Base-by-base conservation (phyloP, 2,797 vertebrate genomes). In the Aulostomus chinensis region DNA sequence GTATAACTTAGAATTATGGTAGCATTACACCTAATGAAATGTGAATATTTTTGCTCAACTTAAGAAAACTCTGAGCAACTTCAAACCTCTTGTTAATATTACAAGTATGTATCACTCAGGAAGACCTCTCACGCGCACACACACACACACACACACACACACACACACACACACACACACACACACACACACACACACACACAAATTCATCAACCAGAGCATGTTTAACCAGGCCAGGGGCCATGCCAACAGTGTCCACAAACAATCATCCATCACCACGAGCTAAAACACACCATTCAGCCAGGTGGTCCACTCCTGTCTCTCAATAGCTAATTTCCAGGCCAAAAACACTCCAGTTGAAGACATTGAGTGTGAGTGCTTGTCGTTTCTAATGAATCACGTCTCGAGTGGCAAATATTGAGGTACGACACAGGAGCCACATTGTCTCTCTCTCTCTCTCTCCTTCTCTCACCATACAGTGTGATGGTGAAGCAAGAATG, bases 211-310 rank as follows among this genome's bases (percentile, higher is more conserved):
- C 80, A 83, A 73, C 64, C 53, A 50, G 57, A 10, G 16, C 60
- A 60, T 69, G 63, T 88, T 83, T 78, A 84, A 81, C 78, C 53
- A 64, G 63, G 18, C 68, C 16, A 59, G 42, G 43, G 64, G 33
- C 62, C 58, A 61, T 58, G 80, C 76, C 76, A 83, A 80, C 65
- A 80, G 62, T 80, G 76, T 80, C 77, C 68, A 47, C 60, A 61
- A 74, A 83, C 80, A 80, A 81, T 85, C 77, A 85, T 84, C 85
- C 83, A 81, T 85, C 81, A 83, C 35, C 35, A 54, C 17, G 14
- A 41, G 50, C 51, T 40, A 51, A 61, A 34, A 42, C 8, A 32
- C 29, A 55, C 29, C 13, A 14, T 47, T 37, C 16, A 58, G 69
- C 63, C 81, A 86, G 80, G 83, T 81, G 80, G 79, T 77, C 49